These are phyloP conservation scores for Mactra quadrangularis DNA, from an alignment of 1,140 invertebrate genomes.

Conservation along the genomic window DNA sequence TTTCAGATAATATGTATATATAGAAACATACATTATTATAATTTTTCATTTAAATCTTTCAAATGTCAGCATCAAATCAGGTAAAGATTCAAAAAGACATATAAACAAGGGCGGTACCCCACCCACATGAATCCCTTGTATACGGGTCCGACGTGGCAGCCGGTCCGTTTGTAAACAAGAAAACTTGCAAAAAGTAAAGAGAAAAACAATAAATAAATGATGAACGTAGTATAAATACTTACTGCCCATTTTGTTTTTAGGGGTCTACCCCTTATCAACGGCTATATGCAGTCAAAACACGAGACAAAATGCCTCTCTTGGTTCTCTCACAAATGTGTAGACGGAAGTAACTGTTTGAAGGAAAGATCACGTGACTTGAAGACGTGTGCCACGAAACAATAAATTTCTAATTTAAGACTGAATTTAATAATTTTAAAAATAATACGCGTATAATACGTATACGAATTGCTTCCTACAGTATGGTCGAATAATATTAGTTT, in stretches of 20 bases:
- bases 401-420: too few relatives aligned
- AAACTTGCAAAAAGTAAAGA: not conserved
- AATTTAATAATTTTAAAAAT: too few relatives aligned
- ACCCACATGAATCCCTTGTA: conserved; percentile 24
- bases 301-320: not conserved
- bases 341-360: conserved; percentile 59
- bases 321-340: not conserved
- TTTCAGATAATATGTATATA: not conserved
- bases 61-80: too few relatives aligned
- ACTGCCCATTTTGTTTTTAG: conserved; percentile 53
- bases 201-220: not conserved
- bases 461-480: too few relatives aligned
- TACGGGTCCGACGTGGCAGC: conserved; percentile 58
- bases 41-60: too few relatives aligned
- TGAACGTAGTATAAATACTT: conserved; percentile 32
- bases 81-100: not conserved
- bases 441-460: too few relatives aligned
- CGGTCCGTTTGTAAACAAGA: not conserved
- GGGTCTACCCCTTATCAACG: conserved; percentile 14
- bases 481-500: too few relatives aligned
- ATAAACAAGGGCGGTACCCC: not conserved
- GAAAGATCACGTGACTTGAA: conserved; percentile 57
- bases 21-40: not conserved
- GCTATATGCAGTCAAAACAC: not conserved
- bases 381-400: conserved; percentile 17